Conservation (phyloP, 2,888 invertebrate species). For the Rhagophthalmus giganteus region DNA sequence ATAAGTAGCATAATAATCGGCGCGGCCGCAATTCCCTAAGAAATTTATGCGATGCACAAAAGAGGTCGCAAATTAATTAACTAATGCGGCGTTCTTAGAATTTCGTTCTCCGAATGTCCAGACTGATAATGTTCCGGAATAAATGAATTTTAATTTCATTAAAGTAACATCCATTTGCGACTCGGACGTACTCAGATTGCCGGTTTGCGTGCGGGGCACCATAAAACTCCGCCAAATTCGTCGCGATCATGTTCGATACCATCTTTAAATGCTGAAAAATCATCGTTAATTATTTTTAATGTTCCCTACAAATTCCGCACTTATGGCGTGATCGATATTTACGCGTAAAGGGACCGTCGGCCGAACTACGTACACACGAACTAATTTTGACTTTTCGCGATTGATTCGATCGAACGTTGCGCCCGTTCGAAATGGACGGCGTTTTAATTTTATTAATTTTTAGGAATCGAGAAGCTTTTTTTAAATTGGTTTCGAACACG, state of each 20-base stretch:
- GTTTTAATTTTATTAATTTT: too few species aligned
- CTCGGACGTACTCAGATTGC: slow-evolving; percentile 52
- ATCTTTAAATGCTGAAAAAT: slow-evolving; percentile 29
- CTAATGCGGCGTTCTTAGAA: slow-evolving; percentile 54
- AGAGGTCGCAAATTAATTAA: slow-evolving; percentile 48
- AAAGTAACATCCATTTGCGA: slow-evolving; percentile 51
- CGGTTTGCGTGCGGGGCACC: slow-evolving; percentile 47
- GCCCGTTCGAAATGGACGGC: too few species aligned
- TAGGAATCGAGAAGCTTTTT: too few species aligned
- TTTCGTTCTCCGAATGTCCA: slow-evolving; percentile 41
- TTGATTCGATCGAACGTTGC: too few species aligned
- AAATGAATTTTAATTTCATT: slow-evolving; percentile 57
- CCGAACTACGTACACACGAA: too few species aligned
- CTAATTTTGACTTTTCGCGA: too few species aligned
- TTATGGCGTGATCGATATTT: too few species aligned
- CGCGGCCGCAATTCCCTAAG: too few species aligned
- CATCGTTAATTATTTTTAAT: slow-evolving; percentile 29
- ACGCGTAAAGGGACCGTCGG: too few species aligned
- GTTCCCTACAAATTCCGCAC: slow-evolving; percentile 4
- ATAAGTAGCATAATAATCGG: too few species aligned
- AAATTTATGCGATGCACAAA: too few species aligned
- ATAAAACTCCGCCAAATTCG: slow-evolving; percentile 30
- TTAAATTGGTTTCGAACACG: too few species aligned
- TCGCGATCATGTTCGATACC: slow-evolving; percentile 29
- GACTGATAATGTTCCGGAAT: slow-evolving; percentile 53